Evolutionary conservation across 2,113 vertebrate genomes (phyloP).

Genomic region (Pseudonaja textilis): DNA sequence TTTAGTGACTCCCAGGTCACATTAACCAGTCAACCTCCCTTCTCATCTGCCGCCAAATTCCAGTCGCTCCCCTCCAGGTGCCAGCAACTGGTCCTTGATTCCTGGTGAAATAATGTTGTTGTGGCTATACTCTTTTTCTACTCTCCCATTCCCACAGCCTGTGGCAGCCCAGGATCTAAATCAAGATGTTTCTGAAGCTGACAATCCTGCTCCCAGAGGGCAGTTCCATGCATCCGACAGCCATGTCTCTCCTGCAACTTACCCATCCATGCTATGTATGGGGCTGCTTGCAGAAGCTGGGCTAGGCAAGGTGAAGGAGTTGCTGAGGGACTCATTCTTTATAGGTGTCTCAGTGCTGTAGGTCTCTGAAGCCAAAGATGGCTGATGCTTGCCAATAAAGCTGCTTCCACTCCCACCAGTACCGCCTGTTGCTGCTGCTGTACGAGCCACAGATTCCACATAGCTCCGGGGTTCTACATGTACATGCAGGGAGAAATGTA

Average conservation of each 20-base stretch:
- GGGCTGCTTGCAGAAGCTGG: constrained; percentile 92
- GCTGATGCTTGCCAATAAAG: constrained; percentile 26
- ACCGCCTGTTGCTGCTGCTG: constrained; percentile 62
- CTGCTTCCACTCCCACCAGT: constrained; percentile 51
- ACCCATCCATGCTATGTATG: constrained; percentile 84
- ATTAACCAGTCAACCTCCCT: no score
- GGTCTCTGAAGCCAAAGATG: constrained; percentile 50
- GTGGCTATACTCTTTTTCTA: no score
- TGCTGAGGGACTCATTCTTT: constrained; percentile 68
- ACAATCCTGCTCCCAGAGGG: neutral
- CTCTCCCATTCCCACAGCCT: no score
- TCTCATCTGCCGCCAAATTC: no score
- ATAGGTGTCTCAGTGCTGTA: constrained; percentile 63
- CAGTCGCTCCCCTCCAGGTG: no score
- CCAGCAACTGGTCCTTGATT: no score
- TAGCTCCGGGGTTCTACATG: constrained; percentile 89
- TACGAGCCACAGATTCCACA: constrained; percentile 90
- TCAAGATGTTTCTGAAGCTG: no score
- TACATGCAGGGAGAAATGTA: neutral
- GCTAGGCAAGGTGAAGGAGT: constrained; percentile 74
- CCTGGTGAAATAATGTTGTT: no score
- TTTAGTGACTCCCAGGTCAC: no score
- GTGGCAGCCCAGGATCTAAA: no score
- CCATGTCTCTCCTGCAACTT: constrained; percentile 40
- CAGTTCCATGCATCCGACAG: neutral